Evolutionary conservation across 2,113 vertebrate species (phyloP).

Genomic region (Struthio camelus): DNA sequence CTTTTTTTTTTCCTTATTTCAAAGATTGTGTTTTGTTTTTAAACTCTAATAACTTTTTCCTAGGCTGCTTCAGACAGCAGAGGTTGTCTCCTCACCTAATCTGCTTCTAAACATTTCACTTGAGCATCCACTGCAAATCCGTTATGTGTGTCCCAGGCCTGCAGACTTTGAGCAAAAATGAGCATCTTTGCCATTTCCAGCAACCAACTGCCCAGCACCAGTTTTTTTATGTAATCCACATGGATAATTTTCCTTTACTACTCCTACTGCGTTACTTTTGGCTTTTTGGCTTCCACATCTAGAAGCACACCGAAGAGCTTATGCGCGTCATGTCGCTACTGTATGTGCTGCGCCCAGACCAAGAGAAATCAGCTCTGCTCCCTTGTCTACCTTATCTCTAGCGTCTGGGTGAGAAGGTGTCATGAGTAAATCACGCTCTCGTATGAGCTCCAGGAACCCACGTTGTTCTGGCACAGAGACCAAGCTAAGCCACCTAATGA

Average conservation of each 20-base stretch:
- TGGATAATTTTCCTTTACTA: neutral
- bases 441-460: neutral
- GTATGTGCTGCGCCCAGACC: rapidly evolving
- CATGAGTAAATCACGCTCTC: neutral
- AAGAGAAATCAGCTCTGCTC: neutral
- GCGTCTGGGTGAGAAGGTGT: neutral
- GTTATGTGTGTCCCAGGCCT: neutral
- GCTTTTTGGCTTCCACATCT: neutral
- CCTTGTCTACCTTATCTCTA: neutral
- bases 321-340: rapidly evolving
- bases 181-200: neutral
- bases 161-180: neutral
- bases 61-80: neutral
- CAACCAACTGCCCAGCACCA: neutral
- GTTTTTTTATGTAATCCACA: neutral
- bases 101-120: neutral
- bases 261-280: neutral
- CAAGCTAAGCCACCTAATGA: neutral
- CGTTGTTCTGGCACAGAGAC: neutral
- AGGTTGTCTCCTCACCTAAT: neutral
- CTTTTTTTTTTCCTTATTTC: neutral
- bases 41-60: neutral
- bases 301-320: neutral
- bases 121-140: neutral
- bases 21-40: neutral